Conservation (phyloP, 2,113 vertebrate species). For the Narcine bancroftii region DNA sequence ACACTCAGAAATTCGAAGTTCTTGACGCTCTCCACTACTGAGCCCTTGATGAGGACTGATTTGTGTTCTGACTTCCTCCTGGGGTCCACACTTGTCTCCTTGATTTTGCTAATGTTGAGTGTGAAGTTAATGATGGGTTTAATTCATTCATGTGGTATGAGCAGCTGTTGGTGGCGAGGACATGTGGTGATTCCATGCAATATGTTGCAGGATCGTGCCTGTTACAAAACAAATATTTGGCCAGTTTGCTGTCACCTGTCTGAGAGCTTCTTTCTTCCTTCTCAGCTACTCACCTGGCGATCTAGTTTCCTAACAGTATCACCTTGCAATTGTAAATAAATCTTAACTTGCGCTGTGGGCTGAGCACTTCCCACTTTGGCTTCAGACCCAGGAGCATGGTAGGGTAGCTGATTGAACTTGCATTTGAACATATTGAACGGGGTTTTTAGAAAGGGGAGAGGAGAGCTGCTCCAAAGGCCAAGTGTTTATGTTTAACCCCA, state of each 20-base stretch:
- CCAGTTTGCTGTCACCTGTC: not conserved
- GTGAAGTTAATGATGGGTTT: not conserved
- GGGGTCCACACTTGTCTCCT: no score
- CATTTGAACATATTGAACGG: not conserved
- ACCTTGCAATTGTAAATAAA: not conserved
- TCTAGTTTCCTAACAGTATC: no score
- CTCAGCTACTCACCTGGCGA: not conserved
- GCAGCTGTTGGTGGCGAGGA: not conserved
- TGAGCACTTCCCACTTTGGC: not conserved
- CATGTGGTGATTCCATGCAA: not conserved
- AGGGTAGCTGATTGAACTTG: not conserved
- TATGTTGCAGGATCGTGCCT: no score
- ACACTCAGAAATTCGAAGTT: no score
- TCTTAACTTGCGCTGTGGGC: no score
- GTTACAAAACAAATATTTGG: not conserved
- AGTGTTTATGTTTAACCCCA: no score
- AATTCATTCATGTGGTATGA: not conserved
- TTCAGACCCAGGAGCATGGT: not conserved
- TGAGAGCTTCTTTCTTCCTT: not conserved
- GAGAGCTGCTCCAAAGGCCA: not conserved
- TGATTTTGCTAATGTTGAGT: no score
- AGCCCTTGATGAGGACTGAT: no score
- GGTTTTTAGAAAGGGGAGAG: not conserved
- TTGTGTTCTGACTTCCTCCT: no score
- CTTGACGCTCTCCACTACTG: no score